phyloP scores from a whole-genome alignment of 2,797 vertebrate species.

The Cyclopterus lumpus region DNA sequence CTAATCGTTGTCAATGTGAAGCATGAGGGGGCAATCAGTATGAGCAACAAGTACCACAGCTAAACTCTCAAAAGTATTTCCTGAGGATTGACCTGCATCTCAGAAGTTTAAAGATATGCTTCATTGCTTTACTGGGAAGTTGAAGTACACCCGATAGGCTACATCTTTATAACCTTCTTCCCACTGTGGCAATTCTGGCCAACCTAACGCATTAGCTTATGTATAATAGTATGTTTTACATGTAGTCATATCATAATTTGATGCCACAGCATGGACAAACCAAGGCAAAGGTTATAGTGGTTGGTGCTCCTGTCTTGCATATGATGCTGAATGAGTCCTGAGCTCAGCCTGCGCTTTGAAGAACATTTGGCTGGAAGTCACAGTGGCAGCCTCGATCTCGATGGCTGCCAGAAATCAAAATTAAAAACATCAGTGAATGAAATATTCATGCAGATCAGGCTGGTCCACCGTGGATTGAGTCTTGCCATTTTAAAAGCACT shows the following conservation, averaged over 20 bases:
- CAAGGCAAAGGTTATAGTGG: not conserved
- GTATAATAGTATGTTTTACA: conserved; percentile 3
- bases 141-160: not conserved
- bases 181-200: not conserved
- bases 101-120: not conserved
- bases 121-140: not conserved
- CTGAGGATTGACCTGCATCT: not conserved
- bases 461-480: conserved; percentile 20
- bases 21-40: not conserved
- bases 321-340: conserved; percentile 39
- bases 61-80: not conserved
- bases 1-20: not conserved
- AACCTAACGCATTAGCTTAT: not conserved
- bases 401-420: conserved; percentile 36
- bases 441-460: conserved; percentile 44
- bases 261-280: not conserved
- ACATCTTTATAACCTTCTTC: not conserved
- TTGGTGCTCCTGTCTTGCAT: not conserved
- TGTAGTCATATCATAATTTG: not conserved
- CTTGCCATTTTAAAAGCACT: conserved; percentile 42
- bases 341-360: conserved; percentile 28
- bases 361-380: conserved; percentile 35
- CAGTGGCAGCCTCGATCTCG: conserved; percentile 32
- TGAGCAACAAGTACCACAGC: not conserved
- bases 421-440: conserved; percentile 48